Conservation (phyloP, 2,797 vertebrate species). For the Rhyacichthys aspro region DNA sequence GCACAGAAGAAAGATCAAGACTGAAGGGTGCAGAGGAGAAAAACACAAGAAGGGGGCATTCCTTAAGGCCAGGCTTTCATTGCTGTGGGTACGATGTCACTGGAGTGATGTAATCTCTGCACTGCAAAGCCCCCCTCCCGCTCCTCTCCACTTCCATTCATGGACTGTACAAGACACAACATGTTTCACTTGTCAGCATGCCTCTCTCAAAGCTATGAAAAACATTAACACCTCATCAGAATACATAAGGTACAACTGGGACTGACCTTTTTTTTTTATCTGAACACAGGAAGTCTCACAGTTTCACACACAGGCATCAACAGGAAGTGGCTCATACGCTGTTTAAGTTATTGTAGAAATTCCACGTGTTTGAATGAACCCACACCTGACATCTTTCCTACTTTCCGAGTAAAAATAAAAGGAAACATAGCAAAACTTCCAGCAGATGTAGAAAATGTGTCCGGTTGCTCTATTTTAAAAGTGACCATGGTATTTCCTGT, state of each 20-base stretch:
- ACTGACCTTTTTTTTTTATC: conserved; percentile 6
- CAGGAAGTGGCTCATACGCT: conserved; percentile 49
- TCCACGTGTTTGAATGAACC: not conserved
- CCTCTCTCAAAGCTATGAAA: conserved; percentile 34
- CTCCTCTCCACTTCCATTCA: conserved; percentile 35
- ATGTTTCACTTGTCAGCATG: conserved; percentile 40
- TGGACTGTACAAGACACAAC: conserved; percentile 8
- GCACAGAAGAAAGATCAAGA: conserved; percentile 15
- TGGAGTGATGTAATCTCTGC: conserved; percentile 59
- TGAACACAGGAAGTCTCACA: conserved; percentile 52
- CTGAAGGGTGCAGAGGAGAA: conserved; percentile 27
- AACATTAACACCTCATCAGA: conserved; percentile 23
- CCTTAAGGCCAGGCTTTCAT: conserved; percentile 63
- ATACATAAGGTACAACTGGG: not conserved
- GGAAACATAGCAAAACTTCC: conserved; percentile 8
- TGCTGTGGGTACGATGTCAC: conserved; percentile 67
- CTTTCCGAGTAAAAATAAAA: not conserved
- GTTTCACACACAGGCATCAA: conserved; percentile 14
- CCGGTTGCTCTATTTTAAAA: conserved; percentile 41
- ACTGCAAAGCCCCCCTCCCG: conserved; percentile 16
- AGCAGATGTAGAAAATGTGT: conserved; percentile 14
- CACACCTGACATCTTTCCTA: conserved; percentile 7
- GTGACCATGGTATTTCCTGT: conserved; percentile 60
- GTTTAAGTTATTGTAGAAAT: conserved; percentile 1
- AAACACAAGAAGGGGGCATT: conserved; percentile 65